Base-by-base conservation (phyloP, 2,888 invertebrate species). In the Brachyptera risi region DNA sequence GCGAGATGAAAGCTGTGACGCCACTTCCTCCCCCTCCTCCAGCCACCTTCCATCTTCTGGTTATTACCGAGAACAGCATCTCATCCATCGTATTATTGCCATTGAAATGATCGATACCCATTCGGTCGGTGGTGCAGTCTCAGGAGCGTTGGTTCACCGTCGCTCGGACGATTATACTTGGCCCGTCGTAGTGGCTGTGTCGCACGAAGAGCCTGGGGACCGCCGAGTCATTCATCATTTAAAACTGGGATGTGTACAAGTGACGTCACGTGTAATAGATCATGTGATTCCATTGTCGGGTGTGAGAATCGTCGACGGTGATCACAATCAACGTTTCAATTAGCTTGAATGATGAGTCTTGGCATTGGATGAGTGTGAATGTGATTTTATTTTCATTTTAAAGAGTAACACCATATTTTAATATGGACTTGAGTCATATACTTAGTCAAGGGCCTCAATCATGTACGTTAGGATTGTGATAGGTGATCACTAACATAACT, bases 161-260 rank as follows among this genome's bases (percentile, higher is more conserved):
- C 3, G 15, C 11, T n/a, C 47, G 47, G 47, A 9, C 47, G 47
- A 4, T 27, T 27, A 15, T 23, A n/a, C 23, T 7, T 4, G 21
- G 19, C 7, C 21, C 15, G 51, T 9, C 31, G 31, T 17, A 15
- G 19, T 15, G 31, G 17, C 15, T 4, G 31, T 21, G 19, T 15
- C 31, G 51, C 17, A n/a, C 17, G n/a, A 51, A 35, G 51, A 27
- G 51, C 35, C 23, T 37, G 54, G 54, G 37, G 54, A 54, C 37
- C 54, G 21, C 21, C 35, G 54, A 17, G 54, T 54, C 54, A 23
- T 54, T 54, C 37, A 54, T 54, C 54, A 54, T 37, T 54, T 54
- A 54, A 37, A 21, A 15, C 35, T n/a, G 37, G 23, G 15, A 35
- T 51, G 50, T 21, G 42, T 19, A 42, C 17, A 17, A 26, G 15